These are phyloP conservation scores for Brienomyrus brachyistius DNA, from an alignment of 2,113 vertebrate species.

Conservation along the genomic window DNA sequence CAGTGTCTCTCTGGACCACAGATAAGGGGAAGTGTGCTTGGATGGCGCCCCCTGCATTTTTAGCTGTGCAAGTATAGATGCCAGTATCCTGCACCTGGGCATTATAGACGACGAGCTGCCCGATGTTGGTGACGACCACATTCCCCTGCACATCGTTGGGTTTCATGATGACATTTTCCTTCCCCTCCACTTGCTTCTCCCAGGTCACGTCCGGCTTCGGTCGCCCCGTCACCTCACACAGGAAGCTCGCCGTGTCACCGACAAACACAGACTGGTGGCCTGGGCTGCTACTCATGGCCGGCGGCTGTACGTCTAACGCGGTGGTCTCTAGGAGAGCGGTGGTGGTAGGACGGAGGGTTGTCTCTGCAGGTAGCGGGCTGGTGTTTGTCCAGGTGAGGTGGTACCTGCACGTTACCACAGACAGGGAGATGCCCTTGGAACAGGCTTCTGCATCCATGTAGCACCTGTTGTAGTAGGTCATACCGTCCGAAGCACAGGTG, in stretches of 20 bases:
- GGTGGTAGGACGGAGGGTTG: constrained; percentile 67
- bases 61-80: constrained; percentile 81
- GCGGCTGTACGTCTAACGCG: constrained; percentile 55
- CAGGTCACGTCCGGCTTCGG: constrained; percentile 84
- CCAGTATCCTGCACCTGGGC: constrained; percentile 75
- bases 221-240: constrained; percentile 73
- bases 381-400: constrained; percentile 86
- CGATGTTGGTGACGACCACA: constrained; percentile 86
- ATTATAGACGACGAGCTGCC: constrained; percentile 91
- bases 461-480: constrained; percentile 97
- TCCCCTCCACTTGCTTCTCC: constrained; percentile 77
- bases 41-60: constrained; percentile 70
- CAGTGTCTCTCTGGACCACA: constrained; percentile 60
- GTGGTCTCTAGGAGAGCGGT: constrained; percentile 66
- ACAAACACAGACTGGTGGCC: constrained; percentile 65
- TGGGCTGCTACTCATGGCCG: constrained; percentile 62
- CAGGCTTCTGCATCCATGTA: constrained; percentile 98
- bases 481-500: constrained; percentile 90
- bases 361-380: constrained; percentile 68
- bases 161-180: constrained; percentile 72
- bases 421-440: constrained; percentile 79
- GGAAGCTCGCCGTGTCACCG: constrained; percentile 87
- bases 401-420: constrained; percentile 81
- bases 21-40: constrained; percentile 73
- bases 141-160: constrained; percentile 86